Conservation (phyloP, 2,888 invertebrate species). For the Alentia gelatinosa region DNA sequence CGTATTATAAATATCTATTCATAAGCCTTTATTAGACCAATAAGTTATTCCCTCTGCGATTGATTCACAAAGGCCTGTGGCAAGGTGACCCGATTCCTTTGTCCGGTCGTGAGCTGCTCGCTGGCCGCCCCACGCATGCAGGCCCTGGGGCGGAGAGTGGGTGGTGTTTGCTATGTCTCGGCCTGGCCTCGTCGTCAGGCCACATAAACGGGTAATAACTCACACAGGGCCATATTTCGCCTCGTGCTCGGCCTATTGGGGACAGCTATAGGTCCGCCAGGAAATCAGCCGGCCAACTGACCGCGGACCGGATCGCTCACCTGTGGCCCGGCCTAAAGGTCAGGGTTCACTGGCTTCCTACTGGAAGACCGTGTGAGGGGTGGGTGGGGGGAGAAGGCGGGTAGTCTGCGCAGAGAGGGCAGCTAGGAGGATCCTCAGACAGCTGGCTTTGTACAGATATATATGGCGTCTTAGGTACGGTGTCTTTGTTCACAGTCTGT, state of each 20-base stretch:
- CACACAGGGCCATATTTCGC: conserved; percentile 4
- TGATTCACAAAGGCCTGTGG: too few relatives aligned
- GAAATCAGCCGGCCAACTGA: conserved; percentile 1
- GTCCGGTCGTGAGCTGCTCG: neutral
- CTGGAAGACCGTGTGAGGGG: too few relatives aligned
- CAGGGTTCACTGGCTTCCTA: too few relatives aligned
- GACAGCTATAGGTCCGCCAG: conserved; percentile 7
- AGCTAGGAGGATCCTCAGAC: too few relatives aligned
- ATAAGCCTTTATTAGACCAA: too few relatives aligned
- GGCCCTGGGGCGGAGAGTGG: neutral
- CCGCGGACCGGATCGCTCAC: conserved; percentile 3
- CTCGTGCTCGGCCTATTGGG: neutral
- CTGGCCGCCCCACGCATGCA: neutral
- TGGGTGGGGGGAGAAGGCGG: too few relatives aligned
- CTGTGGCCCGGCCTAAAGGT: neutral
- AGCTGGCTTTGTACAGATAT: too few relatives aligned
- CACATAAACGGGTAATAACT: neutral
- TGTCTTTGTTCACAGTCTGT: too few relatives aligned
- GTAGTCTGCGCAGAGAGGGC: too few relatives aligned
- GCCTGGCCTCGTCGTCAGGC: neutral
- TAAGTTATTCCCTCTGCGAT: too few relatives aligned
- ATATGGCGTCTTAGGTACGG: too few relatives aligned
- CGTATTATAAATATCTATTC: too few relatives aligned
- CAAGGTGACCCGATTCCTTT: neutral
- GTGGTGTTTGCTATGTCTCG: neutral